Evolutionary conservation across 2,797 vertebrate species (phyloP), one percentile per base, ranked within the genome.

Genomic region (Siniperca undulata): DNA sequence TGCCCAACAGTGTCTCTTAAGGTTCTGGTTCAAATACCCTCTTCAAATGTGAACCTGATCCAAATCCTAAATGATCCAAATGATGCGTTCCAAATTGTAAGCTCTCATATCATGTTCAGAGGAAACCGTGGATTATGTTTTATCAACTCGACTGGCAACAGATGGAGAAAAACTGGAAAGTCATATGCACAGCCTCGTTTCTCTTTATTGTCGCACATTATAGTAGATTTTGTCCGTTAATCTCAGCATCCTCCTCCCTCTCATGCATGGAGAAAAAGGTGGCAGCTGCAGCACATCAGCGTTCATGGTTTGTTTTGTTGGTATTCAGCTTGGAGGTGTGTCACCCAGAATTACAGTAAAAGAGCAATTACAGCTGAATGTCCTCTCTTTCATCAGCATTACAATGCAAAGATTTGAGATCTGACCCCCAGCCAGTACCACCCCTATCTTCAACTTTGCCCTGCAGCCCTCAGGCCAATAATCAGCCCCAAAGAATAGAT

Each of bases 81-180:
- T 90, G 82, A 94, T 91, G 94, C 88, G 78, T 93, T 95, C 93
- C 91, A 94, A 94, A 95, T 94, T 90, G 92, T 94, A 94, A 94
- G 93, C 93, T 88, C 91, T 94, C 86, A 90, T 92, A 93, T 93
- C 90, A 87, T 85, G 92, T 93, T 94, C 93, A 88, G 87, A 93
- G 92, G 91, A 93, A 93, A 93, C 77, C 78, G 79, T 81, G 91
- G 92, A 94, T 94, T 94, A 93, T 91, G 92, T 91, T 92, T 92
- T 92, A 91, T 92, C 91, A 92, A 92, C 93, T 91, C 87, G 20
- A 86, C 92, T 93, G 92, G 92, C 91, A 92, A 87, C 91, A 91
- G 92, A 92, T 88, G 84, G 92, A 88, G 88, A 77, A 82, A 91
- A 90, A 91, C 87, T 85, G 90, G 83, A 87, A 91, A 91, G 91